Percentiles rank a stretch among this genome's conserved stretches.
Conservation (phyloP, 2,888 invertebrate species). For the Steinernema carpocapsae region DNA sequence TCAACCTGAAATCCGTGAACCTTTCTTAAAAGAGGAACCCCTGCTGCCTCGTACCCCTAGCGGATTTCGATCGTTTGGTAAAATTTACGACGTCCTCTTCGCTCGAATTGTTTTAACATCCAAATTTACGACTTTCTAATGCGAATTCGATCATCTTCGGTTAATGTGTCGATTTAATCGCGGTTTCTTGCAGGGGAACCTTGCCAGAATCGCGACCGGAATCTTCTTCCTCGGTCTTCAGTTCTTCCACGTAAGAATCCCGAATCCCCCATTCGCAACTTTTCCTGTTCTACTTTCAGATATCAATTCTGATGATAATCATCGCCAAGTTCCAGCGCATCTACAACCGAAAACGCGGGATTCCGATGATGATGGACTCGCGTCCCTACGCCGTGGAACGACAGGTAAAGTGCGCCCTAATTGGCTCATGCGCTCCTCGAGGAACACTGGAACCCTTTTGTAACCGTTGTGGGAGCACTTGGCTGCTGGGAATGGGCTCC, state of each 20-base stretch:
- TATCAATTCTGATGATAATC: conserved; percentile 66
- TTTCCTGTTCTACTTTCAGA: too few species aligned
- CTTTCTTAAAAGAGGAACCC: neutral
- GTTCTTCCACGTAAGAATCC: conserved; percentile 62
- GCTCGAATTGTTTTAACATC: too few species aligned
- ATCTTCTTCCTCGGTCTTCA: conserved; percentile 69
- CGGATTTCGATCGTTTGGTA: neutral
- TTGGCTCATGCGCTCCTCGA: neutral
- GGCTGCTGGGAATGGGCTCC: too few species aligned
- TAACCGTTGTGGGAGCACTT: neutral
- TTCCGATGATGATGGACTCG: neutral
- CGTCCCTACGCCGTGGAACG: neutral
- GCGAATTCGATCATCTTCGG: neutral
- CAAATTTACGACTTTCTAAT: conserved; percentile 2
- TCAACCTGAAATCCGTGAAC: neutral
- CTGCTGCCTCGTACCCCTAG: too few species aligned
- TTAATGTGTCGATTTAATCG: conserved; percentile 30
- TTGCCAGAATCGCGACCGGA: conserved; percentile 67
- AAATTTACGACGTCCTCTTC: too few species aligned
- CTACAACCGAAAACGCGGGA: conserved; percentile 51
- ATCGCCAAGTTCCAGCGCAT: conserved; percentile 69
- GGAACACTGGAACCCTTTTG: neutral
- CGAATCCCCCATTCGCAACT: neutral
- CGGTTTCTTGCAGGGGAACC: conserved; percentile 58
- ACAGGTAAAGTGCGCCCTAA: conserved; percentile 13